Evolutionary conservation across 2,797 vertebrate species (phyloP).

Genomic region (Mareca penelope): DNA sequence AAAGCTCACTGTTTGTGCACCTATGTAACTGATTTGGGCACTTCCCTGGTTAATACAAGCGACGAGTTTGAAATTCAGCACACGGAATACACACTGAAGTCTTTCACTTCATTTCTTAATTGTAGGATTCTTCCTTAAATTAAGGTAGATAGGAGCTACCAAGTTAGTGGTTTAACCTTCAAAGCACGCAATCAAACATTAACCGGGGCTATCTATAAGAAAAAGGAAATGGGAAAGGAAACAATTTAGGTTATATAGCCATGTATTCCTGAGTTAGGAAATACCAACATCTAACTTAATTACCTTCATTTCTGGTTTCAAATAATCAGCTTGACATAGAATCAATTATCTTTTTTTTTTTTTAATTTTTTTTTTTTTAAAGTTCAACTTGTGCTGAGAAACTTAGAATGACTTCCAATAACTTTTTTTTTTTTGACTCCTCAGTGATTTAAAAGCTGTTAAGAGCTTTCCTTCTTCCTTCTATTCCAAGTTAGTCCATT

Average conservation of each 20-base stretch:
- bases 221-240: background rate
- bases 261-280: background rate
- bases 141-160: background rate
- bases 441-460: background rate
- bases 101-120: background rate
- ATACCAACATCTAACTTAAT: background rate
- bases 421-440: background rate
- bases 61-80: background rate
- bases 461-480: background rate
- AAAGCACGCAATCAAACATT: background rate
- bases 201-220: background rate
- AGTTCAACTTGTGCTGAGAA: background rate
- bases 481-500: background rate
- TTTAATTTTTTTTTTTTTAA: too few species aligned
- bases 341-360: background rate
- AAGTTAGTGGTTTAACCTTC: background rate
- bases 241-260: background rate
- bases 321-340: background rate
- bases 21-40: background rate
- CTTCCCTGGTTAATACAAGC: accelerated
- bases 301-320: background rate
- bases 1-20: background rate
- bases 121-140: background rate
- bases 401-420: background rate
- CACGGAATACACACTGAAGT: background rate